Conservation (phyloP, 2,888 invertebrate species). For the Julus scanicus region DNA sequence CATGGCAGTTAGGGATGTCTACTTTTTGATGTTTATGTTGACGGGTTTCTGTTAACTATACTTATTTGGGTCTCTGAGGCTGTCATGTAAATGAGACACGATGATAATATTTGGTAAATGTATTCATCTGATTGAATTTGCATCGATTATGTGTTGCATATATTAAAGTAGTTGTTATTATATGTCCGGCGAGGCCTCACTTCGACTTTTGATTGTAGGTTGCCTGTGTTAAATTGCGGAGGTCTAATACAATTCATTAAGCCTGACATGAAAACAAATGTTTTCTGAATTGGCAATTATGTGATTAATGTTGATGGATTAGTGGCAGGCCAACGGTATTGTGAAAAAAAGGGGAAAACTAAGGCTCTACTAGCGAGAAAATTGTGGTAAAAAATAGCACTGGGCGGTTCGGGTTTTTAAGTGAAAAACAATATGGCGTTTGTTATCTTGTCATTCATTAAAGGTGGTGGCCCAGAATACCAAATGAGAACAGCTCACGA, state of each 20-base stretch:
- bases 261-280: constrained; percentile 47
- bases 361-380: neutral
- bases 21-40: neutral
- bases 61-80: neutral
- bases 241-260: constrained; percentile 41
- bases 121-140: neutral
- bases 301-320: constrained; percentile 51
- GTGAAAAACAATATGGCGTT: constrained; percentile 19
- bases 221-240: constrained; percentile 19
- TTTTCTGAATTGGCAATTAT: constrained; percentile 48
- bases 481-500: constrained; percentile 19
- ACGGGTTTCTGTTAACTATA: neutral
- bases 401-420: neutral
- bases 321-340: neutral
- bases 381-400: neutral
- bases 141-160: neutral
- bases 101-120: neutral
- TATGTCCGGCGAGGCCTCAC: neutral
- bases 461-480: constrained; percentile 1
- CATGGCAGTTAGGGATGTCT: neutral
- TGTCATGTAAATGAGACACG: neutral
- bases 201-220: neutral
- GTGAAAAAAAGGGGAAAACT: constrained; percentile 17
- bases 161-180: neutral
- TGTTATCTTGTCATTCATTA: constrained; percentile 19